phyloP scores from a whole-genome alignment of 2,113 vertebrate species.

The Macquaria ambigua region DNA sequence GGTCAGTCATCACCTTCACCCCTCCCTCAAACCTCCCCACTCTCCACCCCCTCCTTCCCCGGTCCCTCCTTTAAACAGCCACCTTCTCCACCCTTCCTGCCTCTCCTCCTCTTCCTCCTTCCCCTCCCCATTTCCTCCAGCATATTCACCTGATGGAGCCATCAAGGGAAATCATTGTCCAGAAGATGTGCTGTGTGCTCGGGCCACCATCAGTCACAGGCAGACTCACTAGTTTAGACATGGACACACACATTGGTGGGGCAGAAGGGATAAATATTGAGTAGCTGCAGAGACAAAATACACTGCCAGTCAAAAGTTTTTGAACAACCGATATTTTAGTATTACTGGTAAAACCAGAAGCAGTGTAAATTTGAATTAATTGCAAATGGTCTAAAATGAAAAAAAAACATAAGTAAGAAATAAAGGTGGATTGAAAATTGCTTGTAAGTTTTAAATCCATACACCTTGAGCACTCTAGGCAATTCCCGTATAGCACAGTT shows the following conservation, averaged over 20 bases:
- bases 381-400: background rate
- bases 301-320: constrained; percentile 18
- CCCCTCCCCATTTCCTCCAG: constrained; percentile 28
- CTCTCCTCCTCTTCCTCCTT: background rate
- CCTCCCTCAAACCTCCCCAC: constrained; percentile 11
- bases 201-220: constrained; percentile 52
- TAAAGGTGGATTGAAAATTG: background rate
- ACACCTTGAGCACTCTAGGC: too few relatives aligned
- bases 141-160: constrained; percentile 69
- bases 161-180: constrained; percentile 67
- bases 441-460: background rate
- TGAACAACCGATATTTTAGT: background rate
- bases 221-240: constrained; percentile 28
- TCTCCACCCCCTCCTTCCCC: constrained; percentile 23
- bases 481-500: background rate
- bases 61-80: constrained; percentile 1
- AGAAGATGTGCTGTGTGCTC: constrained; percentile 45
- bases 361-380: background rate
- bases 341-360: background rate
- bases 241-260: constrained; percentile 34
- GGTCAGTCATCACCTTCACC: constrained; percentile 53
- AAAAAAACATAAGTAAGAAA: background rate
- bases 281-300: constrained; percentile 4
- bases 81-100: background rate
- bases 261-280: constrained; percentile 44